Conservation (phyloP, 2,797 vertebrate species). For the Sarcophilus harrisii region DNA sequence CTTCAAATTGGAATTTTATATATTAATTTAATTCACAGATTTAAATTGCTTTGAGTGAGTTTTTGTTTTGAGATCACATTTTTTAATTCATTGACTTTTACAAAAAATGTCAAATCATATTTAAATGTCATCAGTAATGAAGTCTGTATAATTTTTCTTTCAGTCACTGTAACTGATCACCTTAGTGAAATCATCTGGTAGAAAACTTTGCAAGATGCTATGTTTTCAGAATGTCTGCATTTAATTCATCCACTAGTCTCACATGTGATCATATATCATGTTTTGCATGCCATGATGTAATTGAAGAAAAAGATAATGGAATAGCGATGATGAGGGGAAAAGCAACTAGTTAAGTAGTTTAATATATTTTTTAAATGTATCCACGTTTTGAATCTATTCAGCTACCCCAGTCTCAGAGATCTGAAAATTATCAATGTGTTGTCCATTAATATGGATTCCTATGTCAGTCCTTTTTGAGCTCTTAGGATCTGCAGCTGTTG, state of each 20-base stretch:
- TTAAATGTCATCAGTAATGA: slow-evolving; percentile 40
- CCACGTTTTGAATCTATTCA: slow-evolving; percentile 80
- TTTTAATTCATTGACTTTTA: slow-evolving; percentile 33
- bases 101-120: slow-evolving; percentile 4
- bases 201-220: slow-evolving; percentile 60
- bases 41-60: slow-evolving; percentile 36
- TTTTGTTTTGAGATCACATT: slow-evolving; percentile 10
- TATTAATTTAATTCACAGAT: slow-evolving; percentile 53
- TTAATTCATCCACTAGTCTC: slow-evolving; percentile 63
- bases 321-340: slow-evolving; percentile 63
- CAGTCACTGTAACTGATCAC: slow-evolving; percentile 39
- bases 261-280: slow-evolving; percentile 1
- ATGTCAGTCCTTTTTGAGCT: slow-evolving; percentile 85
- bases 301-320: slow-evolving; percentile 66
- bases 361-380: slow-evolving; percentile 61
- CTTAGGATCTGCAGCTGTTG: slow-evolving; percentile 86
- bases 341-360: slow-evolving; percentile 74
- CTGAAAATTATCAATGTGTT: slow-evolving; percentile 85
- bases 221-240: slow-evolving; percentile 61
- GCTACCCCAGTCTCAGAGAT: slow-evolving; percentile 85
- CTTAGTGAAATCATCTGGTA: slow-evolving; percentile 72
- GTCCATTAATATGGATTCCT: slow-evolving; percentile 77
- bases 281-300: slow-evolving; percentile 55
- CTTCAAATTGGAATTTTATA: slow-evolving; percentile 52
- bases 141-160: slow-evolving; percentile 43